Evolutionary conservation across 2,113 vertebrate species (phyloP), one percentile per base, ranked within the genome.

Genomic region (Cisticola juncidis): DNA sequence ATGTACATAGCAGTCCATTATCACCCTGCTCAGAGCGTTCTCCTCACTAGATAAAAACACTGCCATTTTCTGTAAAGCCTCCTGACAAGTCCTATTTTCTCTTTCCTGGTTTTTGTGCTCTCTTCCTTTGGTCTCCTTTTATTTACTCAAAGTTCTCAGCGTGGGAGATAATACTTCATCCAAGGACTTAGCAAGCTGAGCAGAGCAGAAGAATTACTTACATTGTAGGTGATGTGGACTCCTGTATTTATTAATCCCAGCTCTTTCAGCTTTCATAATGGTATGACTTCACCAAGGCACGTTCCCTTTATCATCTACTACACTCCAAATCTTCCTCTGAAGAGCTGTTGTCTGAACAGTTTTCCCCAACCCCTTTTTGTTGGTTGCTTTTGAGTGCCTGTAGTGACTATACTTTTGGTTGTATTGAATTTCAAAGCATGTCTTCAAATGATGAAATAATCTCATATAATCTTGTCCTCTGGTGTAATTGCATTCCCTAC

Each of bases 391-490:
- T 71, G 35, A 25, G 12, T 85, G 22, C 36, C 14, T 51, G 40
- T 21, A 36, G 48, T 47, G 79, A 31, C 36, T 48, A 9, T 53
- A 47, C 24, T 91, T 44, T n/a, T 68, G 50, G 16, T 35, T 0
- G 3, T n/a, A 44, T 68, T 96, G 84, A 91, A 91, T 96, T 96
- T 97, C 92, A 81, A 91, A 91, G 81, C 78, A 86, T 82, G 81
- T 87, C 90, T 96, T 95, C 81, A 81, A 56, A 65, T 64, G 84
- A 92, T 96, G 65, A 93, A 95, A 76, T 82, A 81, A 94, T 95
- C 81, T 93, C 66, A 21, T 71, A 70, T 90, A 79, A 90, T 94
- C 88, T 85, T 91, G 70, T 95, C 74, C 69, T 91, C 78, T 5
- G 4, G 48, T 93, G 73, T 85, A 82, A 87, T 50, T 93, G 85